Base-by-base conservation (phyloP, 2,888 invertebrate genomes). In the Leptinotarsa haldemani region DNA sequence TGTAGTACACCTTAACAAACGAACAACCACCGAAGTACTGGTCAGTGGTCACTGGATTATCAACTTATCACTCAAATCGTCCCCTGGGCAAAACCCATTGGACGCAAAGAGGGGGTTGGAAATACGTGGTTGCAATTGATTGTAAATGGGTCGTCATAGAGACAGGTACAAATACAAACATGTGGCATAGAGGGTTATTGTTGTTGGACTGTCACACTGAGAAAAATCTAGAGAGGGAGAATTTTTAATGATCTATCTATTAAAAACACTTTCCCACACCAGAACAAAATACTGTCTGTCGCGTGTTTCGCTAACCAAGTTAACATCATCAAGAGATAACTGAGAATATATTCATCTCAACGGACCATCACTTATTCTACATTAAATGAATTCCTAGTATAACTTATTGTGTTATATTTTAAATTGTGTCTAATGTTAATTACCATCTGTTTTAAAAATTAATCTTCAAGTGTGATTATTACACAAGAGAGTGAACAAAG, bases 91-190 rank as follows among this genome's bases (percentile, higher is more conserved):
- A 80, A 79, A 84, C 82, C 83, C 82, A 83, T 83, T 84, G 84
- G 83, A 78, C 76, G 77, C 77, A 78, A 76, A 78, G 82, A 81
- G 82, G 82, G 84, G 84, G 83, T 80, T 82, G 81, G 78, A n/a
- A 78, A 80, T 86, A 87, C 87, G 87, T 87, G 87, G 86, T 84
- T 81, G 83, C 85, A 85, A 87, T 85, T 86, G 87, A 87, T 87
- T 87, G 87, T 85, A 84, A 82, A 83, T 80, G 80, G 81, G 86
- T 87, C 79, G 85, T 82, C 86, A 86, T 86, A 83, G 85, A 80
- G 82, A 86, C 85, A 77, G 79, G 81, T 80, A 80, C 78, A 83
- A 85, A 86, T 86, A 86, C 87, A 87, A 87, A 87, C 87, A 86
- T 78, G 73, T 73, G 66, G 70, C 61, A 68, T 73, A 40, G 52